phyloP scores from a whole-genome alignment of 1,140 invertebrate genomes.

The Halictus rubicundus region DNA sequence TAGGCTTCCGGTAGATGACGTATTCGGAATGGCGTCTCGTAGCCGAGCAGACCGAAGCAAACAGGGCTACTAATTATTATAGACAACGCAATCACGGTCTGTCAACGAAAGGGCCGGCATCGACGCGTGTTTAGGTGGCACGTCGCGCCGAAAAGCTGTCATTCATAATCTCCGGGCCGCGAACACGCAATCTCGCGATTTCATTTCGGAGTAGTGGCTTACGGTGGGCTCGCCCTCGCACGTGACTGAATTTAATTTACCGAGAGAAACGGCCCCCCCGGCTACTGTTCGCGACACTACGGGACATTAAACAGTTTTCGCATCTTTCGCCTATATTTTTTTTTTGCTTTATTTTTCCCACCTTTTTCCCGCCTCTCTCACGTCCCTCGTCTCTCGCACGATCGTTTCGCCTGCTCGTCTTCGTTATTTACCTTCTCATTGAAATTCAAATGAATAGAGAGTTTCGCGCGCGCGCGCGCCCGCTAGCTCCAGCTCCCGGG shows the following conservation, averaged over 20 bases:
- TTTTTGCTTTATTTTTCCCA: not conserved
- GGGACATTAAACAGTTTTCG: conserved; percentile 34
- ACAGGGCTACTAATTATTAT: not conserved
- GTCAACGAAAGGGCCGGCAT: not conserved
- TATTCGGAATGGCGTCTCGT: no score
- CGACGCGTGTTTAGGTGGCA: not conserved
- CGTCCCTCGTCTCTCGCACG: not conserved
- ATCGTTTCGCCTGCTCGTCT: not conserved
- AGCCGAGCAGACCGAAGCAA: no score
- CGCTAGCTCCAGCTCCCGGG: not conserved
- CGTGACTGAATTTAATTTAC: conserved; percentile 60
- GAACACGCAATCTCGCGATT: conserved; percentile 41
- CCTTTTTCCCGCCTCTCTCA: no score
- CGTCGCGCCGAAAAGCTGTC: conserved; percentile 13
- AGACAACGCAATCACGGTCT: not conserved
- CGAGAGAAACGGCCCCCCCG: not conserved
- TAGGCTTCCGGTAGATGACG: no score
- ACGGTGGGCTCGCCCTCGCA: conserved; percentile 17
- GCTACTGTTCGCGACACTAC: conserved; percentile 15
- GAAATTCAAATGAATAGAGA: conserved; percentile 16
- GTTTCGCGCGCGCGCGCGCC: no score
- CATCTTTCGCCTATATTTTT: not conserved
- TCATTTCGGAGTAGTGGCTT: conserved; percentile 47
- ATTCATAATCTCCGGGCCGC: conserved; percentile 39
- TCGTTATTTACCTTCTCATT: not conserved